Evolutionary conservation across 2,113 vertebrate species (phyloP).

Genomic region (Rhinolophus ferrumequinum): DNA sequence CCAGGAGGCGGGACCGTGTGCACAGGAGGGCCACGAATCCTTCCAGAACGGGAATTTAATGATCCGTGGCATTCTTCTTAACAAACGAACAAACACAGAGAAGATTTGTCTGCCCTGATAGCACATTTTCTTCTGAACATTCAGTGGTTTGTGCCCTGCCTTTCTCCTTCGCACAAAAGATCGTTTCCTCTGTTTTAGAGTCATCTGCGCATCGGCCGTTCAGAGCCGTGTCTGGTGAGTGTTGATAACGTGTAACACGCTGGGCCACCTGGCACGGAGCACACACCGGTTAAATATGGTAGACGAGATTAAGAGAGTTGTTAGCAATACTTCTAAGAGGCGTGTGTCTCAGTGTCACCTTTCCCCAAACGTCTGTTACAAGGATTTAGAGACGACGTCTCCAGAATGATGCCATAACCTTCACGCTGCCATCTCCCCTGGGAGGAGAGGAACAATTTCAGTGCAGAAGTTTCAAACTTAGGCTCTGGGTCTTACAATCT

Average conservation of each 20-base stretch:
- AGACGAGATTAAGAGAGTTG: constrained; percentile 30
- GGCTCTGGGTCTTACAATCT: not conserved
- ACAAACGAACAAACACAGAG: not conserved
- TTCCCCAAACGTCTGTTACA: not conserved
- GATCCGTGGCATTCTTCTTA: not conserved
- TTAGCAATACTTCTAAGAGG: constrained; percentile 54
- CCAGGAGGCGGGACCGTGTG: accelerated
- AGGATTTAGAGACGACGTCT: constrained; percentile 66
- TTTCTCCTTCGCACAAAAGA: constrained; percentile 26
- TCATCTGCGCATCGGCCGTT: not conserved
- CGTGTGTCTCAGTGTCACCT: constrained; percentile 13
- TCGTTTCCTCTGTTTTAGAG: constrained; percentile 41
- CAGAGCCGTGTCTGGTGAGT: not conserved
- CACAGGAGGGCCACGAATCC: accelerated
- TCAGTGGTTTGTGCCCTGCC: not conserved
- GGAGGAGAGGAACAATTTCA: not conserved
- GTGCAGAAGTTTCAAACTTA: not conserved
- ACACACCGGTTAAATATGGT: not conserved
- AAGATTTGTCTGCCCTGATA: not conserved
- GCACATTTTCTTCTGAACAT: not conserved
- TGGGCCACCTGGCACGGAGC: not conserved
- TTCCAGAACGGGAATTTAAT: not conserved
- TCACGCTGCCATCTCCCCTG: accelerated
- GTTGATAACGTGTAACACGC: not conserved
- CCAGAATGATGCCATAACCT: not conserved